A percentile compares a stretch with the other conserved stretches of the same genome.
phyloP scores from a whole-genome alignment of 2,113 vertebrate species.

The Aegithalos caudatus region DNA sequence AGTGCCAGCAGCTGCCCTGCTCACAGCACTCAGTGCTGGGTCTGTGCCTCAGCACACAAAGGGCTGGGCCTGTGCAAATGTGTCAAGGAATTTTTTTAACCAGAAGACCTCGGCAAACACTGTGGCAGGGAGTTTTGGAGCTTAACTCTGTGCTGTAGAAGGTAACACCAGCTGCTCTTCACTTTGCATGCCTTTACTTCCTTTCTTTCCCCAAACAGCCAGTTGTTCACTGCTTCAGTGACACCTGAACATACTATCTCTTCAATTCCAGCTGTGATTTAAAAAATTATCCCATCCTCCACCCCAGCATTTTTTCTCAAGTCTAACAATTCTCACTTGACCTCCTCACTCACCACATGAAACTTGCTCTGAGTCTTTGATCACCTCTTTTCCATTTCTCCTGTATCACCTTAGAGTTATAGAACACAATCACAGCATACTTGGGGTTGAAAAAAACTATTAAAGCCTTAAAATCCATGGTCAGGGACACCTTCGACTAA shows the following conservation, averaged over 20 bases:
- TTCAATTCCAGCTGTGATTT: neutral
- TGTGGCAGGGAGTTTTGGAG: neutral
- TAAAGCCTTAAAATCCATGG: neutral
- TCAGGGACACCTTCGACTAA: neutral
- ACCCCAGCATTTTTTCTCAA: neutral
- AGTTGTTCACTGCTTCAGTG: neutral
- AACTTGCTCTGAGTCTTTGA: neutral
- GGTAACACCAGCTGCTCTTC: neutral
- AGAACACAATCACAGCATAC: neutral
- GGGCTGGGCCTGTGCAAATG: neutral
- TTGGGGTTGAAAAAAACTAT: neutral
- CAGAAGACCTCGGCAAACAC: neutral
- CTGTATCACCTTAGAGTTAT: neutral
- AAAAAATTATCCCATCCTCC: neutral
- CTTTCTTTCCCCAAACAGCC: neutral
- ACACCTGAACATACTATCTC: neutral
- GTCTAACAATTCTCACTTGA: neutral
- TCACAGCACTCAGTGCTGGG: neutral
- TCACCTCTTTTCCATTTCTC: neutral
- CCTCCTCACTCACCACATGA: neutral
- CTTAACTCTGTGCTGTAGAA: neutral
- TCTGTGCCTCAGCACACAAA: neutral
- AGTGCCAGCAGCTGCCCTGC: neutral
- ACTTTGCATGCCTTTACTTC: neutral
- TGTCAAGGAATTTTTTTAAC: neutral